Conservation (phyloP, 2,797 vertebrate genomes). For the Neopelma chrysocephalum region DNA sequence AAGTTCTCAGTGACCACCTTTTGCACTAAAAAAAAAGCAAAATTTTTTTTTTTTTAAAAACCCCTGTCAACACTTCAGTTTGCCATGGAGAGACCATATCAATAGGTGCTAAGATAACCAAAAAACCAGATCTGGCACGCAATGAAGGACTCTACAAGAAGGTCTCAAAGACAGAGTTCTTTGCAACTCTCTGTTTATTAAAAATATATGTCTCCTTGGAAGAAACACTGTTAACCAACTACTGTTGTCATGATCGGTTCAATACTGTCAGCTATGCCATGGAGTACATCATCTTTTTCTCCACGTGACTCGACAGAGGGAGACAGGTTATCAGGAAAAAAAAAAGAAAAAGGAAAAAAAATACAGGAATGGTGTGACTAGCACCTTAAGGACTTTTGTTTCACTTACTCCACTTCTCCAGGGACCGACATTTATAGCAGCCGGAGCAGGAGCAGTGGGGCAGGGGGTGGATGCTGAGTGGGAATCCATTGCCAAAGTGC, state of each 20-base stretch:
- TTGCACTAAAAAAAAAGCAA: background rate
- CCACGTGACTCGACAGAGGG: slow-evolving; percentile 53
- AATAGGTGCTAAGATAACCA: background rate
- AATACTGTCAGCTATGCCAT: slow-evolving; percentile 67
- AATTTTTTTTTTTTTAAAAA: background rate
- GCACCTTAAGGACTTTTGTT: background rate
- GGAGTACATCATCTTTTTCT: slow-evolving; percentile 59
- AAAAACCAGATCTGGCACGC: background rate
- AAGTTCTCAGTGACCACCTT: background rate
- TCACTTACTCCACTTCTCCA: slow-evolving; percentile 14
- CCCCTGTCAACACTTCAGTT: background rate
- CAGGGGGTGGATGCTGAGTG: background rate
- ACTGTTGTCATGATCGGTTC: slow-evolving; percentile 61
- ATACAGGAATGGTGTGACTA: background rate
- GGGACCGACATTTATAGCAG: background rate
- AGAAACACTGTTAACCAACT: slow-evolving; percentile 78
- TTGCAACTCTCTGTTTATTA: slow-evolving; percentile 84
- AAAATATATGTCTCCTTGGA: slow-evolving; percentile 86
- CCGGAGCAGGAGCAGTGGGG: background rate
- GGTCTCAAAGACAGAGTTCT: slow-evolving; percentile 72
- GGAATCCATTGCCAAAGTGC: background rate
- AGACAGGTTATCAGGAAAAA: slow-evolving; percentile 29
- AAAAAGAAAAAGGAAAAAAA: background rate
- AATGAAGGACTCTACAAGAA: slow-evolving; percentile 49
- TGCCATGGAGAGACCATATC: background rate